phyloP scores from a whole-genome alignment of 2,888 invertebrate species.

The Andricus quercusramuli region DNA sequence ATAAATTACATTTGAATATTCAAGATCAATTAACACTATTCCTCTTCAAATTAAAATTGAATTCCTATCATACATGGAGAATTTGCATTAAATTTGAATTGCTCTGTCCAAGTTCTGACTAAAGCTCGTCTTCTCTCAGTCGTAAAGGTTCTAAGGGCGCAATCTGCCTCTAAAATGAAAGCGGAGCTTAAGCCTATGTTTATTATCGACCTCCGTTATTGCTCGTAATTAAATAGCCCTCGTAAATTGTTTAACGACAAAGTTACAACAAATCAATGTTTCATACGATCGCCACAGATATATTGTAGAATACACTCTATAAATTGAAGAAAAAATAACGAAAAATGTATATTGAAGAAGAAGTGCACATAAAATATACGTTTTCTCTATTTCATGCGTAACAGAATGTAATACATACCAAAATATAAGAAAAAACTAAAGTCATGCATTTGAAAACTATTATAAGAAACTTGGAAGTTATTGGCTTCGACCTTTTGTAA shows the following conservation, averaged over 20 bases:
- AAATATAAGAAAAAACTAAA: background rate
- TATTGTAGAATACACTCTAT: background rate
- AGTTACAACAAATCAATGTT: slow-evolving; percentile 26
- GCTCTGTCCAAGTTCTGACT: slow-evolving; percentile 9
- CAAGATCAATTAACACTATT: background rate
- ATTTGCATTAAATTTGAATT: slow-evolving; percentile 32
- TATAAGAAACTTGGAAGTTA: slow-evolving; percentile 19
- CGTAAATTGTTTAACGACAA: slow-evolving; percentile 33
- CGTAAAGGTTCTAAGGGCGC: slow-evolving; percentile 29
- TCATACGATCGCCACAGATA: background rate
- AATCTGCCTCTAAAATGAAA: slow-evolving; percentile 31
- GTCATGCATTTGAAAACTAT: slow-evolving; percentile 3
- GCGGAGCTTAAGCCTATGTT: slow-evolving; percentile 26
- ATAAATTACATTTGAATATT: background rate
- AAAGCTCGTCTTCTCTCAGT: slow-evolving; percentile 9
- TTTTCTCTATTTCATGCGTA: background rate
- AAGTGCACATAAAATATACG: background rate
- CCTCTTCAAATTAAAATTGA: slow-evolving; percentile 8
- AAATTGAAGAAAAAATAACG: background rate
- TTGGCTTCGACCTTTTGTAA: slow-evolving; percentile 8
- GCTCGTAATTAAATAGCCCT: slow-evolving; percentile 16
- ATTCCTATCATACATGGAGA: background rate
- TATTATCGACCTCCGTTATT: slow-evolving; percentile 25
- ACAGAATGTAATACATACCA: background rate
- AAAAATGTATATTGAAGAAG: background rate